phyloP scores from a whole-genome alignment of 2,888 invertebrate genomes.

The Drosophila subquinaria region DNA sequence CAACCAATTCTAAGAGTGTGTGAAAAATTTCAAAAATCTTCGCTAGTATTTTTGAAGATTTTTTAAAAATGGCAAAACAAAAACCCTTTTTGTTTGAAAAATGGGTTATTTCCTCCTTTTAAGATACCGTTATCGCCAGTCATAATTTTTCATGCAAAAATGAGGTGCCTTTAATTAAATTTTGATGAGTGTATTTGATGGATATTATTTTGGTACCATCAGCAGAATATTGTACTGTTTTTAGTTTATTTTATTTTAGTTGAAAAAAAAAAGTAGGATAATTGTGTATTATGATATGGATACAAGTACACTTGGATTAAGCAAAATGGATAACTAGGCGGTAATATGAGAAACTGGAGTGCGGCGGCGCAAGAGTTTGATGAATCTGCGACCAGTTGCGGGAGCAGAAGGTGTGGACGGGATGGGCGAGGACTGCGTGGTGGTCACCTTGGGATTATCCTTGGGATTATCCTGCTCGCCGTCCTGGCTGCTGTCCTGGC shows the following conservation, averaged over 20 bases:
- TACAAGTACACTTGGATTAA: background rate
- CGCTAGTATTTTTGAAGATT: no score
- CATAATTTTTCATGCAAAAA: no score
- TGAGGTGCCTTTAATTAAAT: no score
- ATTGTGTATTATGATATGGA: background rate
- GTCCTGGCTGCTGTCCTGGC: constrained; percentile 25
- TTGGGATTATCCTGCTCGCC: background rate
- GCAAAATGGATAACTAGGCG: background rate
- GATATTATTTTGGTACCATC: background rate
- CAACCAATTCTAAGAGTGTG: no score
- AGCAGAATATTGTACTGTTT: background rate
- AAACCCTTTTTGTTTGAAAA: no score
- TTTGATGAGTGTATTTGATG: no score
- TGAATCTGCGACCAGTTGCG: constrained; percentile 4
- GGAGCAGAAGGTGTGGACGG: background rate
- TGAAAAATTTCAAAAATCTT: no score
- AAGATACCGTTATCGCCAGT: no score
- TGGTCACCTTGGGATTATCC: background rate
- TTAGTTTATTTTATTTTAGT: background rate
- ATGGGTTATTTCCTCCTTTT: no score
- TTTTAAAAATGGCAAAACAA: no score
- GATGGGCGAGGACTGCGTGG: background rate
- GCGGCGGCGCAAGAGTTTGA: constrained; percentile 11
- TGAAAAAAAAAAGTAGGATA: background rate
- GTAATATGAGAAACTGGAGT: background rate